A percentile compares a stretch with the other conserved stretches of the same genome.
Conservation (phyloP, 2,113 vertebrate species). For the Arenaria interpres region DNA sequence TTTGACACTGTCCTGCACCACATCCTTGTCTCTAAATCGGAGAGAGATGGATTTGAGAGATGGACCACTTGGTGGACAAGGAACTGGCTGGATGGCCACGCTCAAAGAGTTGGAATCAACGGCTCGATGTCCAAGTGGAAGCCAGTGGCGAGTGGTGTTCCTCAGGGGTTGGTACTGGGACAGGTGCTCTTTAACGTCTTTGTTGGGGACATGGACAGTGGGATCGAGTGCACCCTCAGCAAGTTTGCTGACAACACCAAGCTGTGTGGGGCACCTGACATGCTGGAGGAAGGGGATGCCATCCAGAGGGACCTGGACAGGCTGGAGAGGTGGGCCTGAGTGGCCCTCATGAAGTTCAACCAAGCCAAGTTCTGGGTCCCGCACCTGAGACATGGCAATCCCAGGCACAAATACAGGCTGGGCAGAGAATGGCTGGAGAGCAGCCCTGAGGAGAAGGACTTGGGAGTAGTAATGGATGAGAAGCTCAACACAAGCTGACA, state of each 20-base stretch:
- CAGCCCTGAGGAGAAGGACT: background rate
- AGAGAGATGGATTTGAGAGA: background rate
- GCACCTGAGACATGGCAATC: background rate
- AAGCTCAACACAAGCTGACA: background rate
- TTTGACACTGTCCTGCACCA: background rate
- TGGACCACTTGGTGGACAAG: background rate
- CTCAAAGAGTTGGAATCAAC: background rate
- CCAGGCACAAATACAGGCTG: background rate
- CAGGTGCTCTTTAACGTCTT: background rate
- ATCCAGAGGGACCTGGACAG: background rate
- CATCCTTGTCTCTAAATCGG: background rate
- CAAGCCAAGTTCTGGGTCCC: background rate
- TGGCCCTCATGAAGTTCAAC: background rate
- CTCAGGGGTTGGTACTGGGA: background rate
- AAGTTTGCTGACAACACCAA: background rate
- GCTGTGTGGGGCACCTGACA: background rate
- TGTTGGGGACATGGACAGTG: background rate
- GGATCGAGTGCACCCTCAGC: background rate
- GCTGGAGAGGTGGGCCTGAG: background rate
- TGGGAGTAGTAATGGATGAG: background rate
- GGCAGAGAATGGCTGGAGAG: background rate
- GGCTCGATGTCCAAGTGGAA: background rate
- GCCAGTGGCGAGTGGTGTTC: background rate
- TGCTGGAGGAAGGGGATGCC: background rate
- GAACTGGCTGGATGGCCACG: background rate